phyloP scores from a whole-genome alignment of 2,797 vertebrate genomes.

The Malurus splendens region DNA sequence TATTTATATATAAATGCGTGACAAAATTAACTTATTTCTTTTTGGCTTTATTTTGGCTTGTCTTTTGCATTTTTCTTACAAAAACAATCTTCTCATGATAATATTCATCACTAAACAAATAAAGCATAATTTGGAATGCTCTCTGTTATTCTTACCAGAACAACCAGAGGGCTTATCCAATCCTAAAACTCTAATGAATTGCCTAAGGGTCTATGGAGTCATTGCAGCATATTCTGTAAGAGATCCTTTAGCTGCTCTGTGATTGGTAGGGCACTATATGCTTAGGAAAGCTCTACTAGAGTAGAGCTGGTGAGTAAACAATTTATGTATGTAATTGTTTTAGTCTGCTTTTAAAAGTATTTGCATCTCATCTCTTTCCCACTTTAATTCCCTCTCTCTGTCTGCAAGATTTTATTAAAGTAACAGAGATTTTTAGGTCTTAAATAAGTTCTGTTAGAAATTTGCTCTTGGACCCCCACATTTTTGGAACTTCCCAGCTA shows the following conservation, averaged over 20 bases:
- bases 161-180: not conserved
- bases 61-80: slow-evolving; percentile 22
- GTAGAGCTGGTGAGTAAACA: not conserved
- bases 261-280: not conserved
- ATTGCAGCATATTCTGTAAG: not conserved
- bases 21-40: slow-evolving; percentile 21
- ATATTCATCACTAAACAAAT: slow-evolving; percentile 16
- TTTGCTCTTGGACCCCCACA: not conserved
- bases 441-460: not conserved
- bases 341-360: not conserved
- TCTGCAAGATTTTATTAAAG: not conserved
- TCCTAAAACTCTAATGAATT: not conserved
- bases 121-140: not conserved
- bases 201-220: not conserved
- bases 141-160: not conserved
- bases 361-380: not conserved
- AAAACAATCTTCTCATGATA: slow-evolving; percentile 3
- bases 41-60: slow-evolving; percentile 10
- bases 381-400: not conserved
- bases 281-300: not conserved
- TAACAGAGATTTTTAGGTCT: not conserved
- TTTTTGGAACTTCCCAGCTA: not conserved
- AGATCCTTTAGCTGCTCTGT: not conserved
- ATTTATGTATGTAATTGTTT: not conserved
- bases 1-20: not conserved